Evolutionary conservation across 2,113 vertebrate genomes (phyloP), one percentile per base, ranked within the genome.

Genomic region (Alaudala cheleensis): DNA sequence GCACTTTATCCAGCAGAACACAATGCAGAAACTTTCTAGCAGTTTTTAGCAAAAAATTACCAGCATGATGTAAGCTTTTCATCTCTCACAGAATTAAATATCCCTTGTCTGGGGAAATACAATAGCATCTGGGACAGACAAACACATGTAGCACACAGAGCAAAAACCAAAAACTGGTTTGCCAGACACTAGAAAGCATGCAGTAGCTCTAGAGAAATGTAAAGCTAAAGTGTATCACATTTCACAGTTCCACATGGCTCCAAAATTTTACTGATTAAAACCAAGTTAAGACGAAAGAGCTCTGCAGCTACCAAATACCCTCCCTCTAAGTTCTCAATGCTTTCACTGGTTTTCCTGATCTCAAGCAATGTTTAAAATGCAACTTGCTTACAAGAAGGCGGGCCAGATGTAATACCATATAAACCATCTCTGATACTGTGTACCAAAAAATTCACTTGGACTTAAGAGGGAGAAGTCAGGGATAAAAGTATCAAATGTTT

Each of bases 371-470:
- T 44, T 85, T 42, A 72, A 76, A 92, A 82, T 17, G 8, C 20
- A 86, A 56, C 20, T 34, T 65, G 34, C 24, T 58, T 53, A 53
- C 47, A 80, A 72, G 16, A 12, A 76, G 17, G n/a, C 11, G 26
- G 1, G 1, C 11, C 5, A 34, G 0, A 0, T 29, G 4, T 7
- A 50, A 33, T 76, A 72, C 1, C 23, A 17, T 23, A 57, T 10
- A 65, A 50, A 23, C 8, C 11, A 40, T 31, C 54, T 64, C 50
- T 79, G 26, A 70, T 25, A 39, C 5, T 5, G 4, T 2, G 10
- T 28, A 81, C 44, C 54, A 44, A 62, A 66, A 73, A 28, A 31
- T 8, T 2, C 14, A 53, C 15, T 58, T n/a, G 5, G 24, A 62
- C 23, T 73, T 31, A 14, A 26, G 13, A 42, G 29, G 8, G 33